phyloP scores from a whole-genome alignment of 2,888 invertebrate genomes.

The Carpatolechia fugitivella region DNA sequence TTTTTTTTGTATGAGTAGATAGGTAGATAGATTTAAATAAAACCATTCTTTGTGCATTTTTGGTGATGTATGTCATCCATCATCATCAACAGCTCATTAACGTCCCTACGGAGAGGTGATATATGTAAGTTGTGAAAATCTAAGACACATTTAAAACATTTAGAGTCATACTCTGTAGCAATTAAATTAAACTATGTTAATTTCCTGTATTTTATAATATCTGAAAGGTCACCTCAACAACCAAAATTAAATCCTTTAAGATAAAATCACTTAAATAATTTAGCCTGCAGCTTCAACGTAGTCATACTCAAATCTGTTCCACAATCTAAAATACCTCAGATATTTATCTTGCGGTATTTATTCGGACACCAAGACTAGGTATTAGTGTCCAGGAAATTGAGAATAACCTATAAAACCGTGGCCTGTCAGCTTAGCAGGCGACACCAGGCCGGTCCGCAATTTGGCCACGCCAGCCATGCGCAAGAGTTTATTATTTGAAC shows the following conservation, averaged over 20 bases:
- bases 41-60: too few species aligned
- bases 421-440: conserved; percentile 8
- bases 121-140: too few species aligned
- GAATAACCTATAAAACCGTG: conserved; percentile 9
- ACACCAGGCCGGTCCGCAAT: not conserved
- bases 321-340: conserved; percentile 5
- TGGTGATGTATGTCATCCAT: too few species aligned
- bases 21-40: too few species aligned
- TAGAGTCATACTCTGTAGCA: too few species aligned
- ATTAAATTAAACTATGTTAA: too few species aligned
- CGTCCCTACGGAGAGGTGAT: too few species aligned
- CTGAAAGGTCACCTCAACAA: not conserved
- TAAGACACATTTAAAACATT: too few species aligned
- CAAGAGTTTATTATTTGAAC: not conserved
- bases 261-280: not conserved
- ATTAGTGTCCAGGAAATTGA: conserved; percentile 7
- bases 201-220: too few species aligned
- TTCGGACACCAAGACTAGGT: not conserved
- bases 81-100: too few species aligned
- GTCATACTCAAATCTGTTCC: not conserved
- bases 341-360: conserved; percentile 8
- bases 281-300: not conserved
- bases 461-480: not conserved
- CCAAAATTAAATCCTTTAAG: not conserved
- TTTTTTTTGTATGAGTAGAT: too few species aligned